Evolutionary conservation across 2,888 invertebrate genomes (phyloP).

Genomic region (Lasioglossum zephyrum): DNA sequence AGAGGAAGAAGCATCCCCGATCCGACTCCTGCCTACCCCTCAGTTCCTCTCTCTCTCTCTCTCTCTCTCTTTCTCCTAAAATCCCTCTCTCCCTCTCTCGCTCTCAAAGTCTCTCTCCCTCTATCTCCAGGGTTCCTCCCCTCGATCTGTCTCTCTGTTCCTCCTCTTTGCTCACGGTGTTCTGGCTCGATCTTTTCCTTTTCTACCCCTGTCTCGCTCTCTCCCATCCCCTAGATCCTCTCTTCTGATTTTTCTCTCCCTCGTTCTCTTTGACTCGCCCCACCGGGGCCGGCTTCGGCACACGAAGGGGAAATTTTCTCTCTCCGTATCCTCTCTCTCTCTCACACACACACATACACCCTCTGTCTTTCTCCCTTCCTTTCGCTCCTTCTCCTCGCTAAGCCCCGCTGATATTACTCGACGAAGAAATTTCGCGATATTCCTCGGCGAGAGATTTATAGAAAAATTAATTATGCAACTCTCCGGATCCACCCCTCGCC

Average conservation of each 20-base stretch:
- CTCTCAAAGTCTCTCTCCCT: neutral
- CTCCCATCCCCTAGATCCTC: slow-evolving; percentile 33
- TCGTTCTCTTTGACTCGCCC: slow-evolving; percentile 45
- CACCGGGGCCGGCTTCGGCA: slow-evolving; percentile 35
- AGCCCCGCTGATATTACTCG: slow-evolving; percentile 65
- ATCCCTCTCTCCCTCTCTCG: no score
- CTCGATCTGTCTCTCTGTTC: neutral
- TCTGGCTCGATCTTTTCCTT: slow-evolving; percentile 48
- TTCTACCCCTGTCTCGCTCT: slow-evolving; percentile 36
- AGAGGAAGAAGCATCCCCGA: slow-evolving; percentile 62
- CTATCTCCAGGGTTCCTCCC: neutral
- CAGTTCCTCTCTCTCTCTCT: neutral
- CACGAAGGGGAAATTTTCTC: slow-evolving; percentile 72
- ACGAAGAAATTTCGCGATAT: slow-evolving; percentile 76
- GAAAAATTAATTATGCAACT: slow-evolving; percentile 69
- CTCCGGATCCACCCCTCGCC: slow-evolving; percentile 32
- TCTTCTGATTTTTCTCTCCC: slow-evolving; percentile 48
- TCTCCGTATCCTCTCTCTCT: slow-evolving; percentile 48
- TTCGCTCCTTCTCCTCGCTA: slow-evolving; percentile 43
- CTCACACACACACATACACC: slow-evolving; percentile 50
- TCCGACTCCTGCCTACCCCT: slow-evolving; percentile 39
- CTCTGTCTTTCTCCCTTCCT: slow-evolving; percentile 32
- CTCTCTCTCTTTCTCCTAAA: neutral
- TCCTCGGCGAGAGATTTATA: slow-evolving; percentile 75
- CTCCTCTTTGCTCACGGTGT: slow-evolving; percentile 26